Base-by-base conservation (phyloP, 1,140 invertebrate genomes). In the Danaus melanippus region DNA sequence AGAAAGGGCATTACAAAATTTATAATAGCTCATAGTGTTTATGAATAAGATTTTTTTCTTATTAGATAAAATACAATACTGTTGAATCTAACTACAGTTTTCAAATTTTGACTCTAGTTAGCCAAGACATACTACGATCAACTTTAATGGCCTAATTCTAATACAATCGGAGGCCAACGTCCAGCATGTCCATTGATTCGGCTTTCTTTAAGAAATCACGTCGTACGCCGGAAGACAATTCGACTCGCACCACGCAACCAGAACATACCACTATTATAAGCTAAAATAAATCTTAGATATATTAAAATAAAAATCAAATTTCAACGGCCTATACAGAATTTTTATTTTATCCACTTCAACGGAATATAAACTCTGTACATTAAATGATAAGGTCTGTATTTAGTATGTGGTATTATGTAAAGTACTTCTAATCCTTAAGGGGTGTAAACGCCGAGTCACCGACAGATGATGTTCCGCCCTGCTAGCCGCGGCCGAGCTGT, bases 121-220 rank as follows among this genome's bases (percentile, higher is more conserved):
- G 15, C 15, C 21, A 32, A 32, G 21, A 32, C 21, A 32, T 32
- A 32, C 21, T 32, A 32, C 21, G 4, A 32, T 32, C 49, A 42
- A 17, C 32, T 58, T 66, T 59, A 41, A 46, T 64, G 60, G 59
- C 60, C 58, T 32, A 53, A 44, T 46, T 47, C 48, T 49, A 62
- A 66, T 62, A 81, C 75, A 84, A 79, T 79, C 71, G 62, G 70
- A 62, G 78, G 79, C 76, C 82, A 85, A 75, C 69, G 82, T 82
- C 82, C 82, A 83, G 64, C 60, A 69, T 71, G 69, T 79, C 75
- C 76, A 79, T 80, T 78, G 75, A 85, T 79, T 76, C 71, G 67
- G 71, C 79, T 85, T 85, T 85, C 82, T 83, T 83, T 62, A 76
- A 84, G 82, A 84, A 84, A 85, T 85, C 82, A 85, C 80, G 82